These are phyloP conservation scores for Ellobium chinense DNA, from an alignment of 2,888 invertebrate species.

Conservation along the genomic window DNA sequence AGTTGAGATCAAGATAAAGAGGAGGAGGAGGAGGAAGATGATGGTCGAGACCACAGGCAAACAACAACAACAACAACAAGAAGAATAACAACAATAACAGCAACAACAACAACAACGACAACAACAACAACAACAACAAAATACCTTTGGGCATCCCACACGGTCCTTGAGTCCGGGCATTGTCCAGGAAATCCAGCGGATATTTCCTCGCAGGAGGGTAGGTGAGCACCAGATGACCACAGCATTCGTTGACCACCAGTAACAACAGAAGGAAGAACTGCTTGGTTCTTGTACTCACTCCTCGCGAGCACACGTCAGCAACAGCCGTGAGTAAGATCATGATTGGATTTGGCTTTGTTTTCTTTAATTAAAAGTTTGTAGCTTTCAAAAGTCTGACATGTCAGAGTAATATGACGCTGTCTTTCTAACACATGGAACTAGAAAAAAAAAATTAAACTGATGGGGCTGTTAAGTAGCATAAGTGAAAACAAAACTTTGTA, in stretches of 20 bases:
- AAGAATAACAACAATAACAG: neutral
- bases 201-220: slow-evolving; percentile 93
- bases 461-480: too few relatives aligned
- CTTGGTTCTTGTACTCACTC: neutral
- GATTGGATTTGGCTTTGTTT: too few relatives aligned
- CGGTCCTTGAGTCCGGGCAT: slow-evolving; percentile 91
- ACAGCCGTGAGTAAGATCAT: too few relatives aligned
- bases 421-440: too few relatives aligned
- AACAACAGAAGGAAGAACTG: slow-evolving; percentile 28
- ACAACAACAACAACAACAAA: neutral
- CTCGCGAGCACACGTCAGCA: neutral
- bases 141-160: slow-evolving; percentile 96
- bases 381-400: too few relatives aligned
- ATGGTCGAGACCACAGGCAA: neutral
- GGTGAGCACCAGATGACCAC: slow-evolving; percentile 89
- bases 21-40: too few relatives aligned
- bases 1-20: too few relatives aligned
- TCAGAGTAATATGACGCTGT: too few relatives aligned
- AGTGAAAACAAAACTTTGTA: too few relatives aligned
- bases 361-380: too few relatives aligned
- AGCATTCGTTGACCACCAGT: slow-evolving; percentile 34
- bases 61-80: neutral
- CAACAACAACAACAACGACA: neutral
- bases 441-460: too few relatives aligned
- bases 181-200: slow-evolving; percentile 95